Evolutionary conservation across 2,888 invertebrate genomes (phyloP), one percentile per base, ranked within the genome.

Genomic region (Microctonus hyperodae): DNA sequence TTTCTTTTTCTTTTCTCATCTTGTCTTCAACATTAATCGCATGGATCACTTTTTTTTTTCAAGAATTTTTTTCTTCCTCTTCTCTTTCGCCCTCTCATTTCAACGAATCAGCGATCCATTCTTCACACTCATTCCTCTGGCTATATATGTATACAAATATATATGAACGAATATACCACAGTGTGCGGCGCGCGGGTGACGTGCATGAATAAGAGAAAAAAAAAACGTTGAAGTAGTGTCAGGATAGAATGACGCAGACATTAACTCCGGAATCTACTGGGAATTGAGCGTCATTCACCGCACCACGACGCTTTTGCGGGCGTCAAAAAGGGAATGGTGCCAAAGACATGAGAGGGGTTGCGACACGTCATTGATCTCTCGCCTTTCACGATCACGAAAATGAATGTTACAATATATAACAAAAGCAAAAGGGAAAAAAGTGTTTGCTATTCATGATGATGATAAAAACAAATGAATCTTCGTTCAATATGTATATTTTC

Each of bases 251-350:
- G 51, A 51, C 51, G 51, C 25, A 51, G 51, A 51, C 51, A 51
- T 51, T 51, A 51, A 51, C 51, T 51, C 23, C 25, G 51, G 51
- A 51, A 51, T 51, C 51, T 51, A 23, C 25, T 22, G 51, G 51
- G 51, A 51, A 51, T 51, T 51, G 51, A 51, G 51, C 51, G 51
- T 51, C 51, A 51, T 51, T 51, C 51, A 16, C 16, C 44, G 44
- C 16, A 44, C 44, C 16, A 44, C 44, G 16, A 44, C 20, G 7
- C 44, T 16, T 44, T 44, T 16, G 16, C 44, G 16, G 44, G 44
- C 44, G 44, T 44, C 44, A 44, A 23, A 51, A 51, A 51, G 51
- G n/a, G 23, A 23, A 23, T n/a, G n/a, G n/a, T 23, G 11, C n/a
- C 25, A 5, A 51, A 51, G 51, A 51, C 23, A 51, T 22, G 51